Evolutionary conservation across 2,888 invertebrate species (phyloP).

Genomic region (Rhingia rostrata): DNA sequence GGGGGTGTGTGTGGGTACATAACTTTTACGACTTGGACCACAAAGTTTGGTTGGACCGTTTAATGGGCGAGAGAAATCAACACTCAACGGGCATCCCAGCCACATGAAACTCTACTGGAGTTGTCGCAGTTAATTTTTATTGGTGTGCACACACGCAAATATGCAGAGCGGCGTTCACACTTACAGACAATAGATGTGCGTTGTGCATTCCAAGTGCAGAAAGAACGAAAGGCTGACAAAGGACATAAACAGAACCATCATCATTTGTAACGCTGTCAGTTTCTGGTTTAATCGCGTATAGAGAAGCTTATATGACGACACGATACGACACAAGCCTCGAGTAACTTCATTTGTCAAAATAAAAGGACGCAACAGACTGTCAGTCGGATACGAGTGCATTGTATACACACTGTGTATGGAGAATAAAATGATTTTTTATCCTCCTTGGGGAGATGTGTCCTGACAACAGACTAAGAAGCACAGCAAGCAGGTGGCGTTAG

Average conservation of each 20-base stretch:
- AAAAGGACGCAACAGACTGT: constrained; percentile 59
- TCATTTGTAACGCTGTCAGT: constrained; percentile 41
- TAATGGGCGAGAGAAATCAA: neutral
- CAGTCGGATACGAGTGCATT: constrained; percentile 53
- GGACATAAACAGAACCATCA: constrained; percentile 37
- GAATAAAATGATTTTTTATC: constrained; percentile 56
- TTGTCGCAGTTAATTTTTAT: constrained; percentile 61
- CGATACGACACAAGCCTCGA: constrained; percentile 34
- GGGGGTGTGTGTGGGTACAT: too few species aligned
- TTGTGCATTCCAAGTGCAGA: neutral
- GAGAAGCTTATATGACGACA: constrained; percentile 28
- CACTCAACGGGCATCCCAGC: constrained; percentile 1
- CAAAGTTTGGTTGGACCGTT: constrained; percentile 52
- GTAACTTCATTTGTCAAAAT: constrained; percentile 70
- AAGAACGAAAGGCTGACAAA: constrained; percentile 6
- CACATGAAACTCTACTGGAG: constrained; percentile 34
- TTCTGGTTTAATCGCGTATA: constrained; percentile 29
- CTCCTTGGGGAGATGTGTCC: constrained; percentile 35
- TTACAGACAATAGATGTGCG: constrained; percentile 47
- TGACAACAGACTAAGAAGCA: constrained; percentile 6
- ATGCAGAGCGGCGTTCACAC: neutral
- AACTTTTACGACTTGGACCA: constrained; percentile 40
- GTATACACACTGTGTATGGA: constrained; percentile 4
- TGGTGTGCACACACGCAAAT: constrained; percentile 18
- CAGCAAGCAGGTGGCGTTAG: constrained; percentile 33